Evolutionary conservation across 2,797 vertebrate genomes (phyloP), one percentile per base, ranked within the genome.

Genomic region (Sorex maritimensis): DNA sequence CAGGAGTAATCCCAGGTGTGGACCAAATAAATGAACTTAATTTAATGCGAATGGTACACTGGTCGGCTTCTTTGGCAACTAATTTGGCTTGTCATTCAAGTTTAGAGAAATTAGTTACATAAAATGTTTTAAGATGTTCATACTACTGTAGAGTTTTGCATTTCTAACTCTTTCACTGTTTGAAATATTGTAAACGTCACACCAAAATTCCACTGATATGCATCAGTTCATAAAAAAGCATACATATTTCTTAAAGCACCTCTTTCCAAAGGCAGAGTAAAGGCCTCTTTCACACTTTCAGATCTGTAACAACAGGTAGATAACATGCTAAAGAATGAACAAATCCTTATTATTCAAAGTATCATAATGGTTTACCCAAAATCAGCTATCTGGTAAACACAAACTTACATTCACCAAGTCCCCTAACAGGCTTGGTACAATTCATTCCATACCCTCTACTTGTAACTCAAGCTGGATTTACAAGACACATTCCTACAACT

Each of bases 151-250:
- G 58, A 24, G 41, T 84, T 55, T 28, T 41, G 9, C 80, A 69
- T 52, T 84, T 85, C 74, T 72, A 91, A 80, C 12, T 78, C 67
- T 94, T 86, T 30, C 87, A 81, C 1, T 58, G 28, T 72, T 84
- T 6, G 46, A 82, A 89, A 86, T 12, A 49, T 15, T 74, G 38
- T n/a, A 81, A 79, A 58, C 44, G 49, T 21, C 85, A 82, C 23
- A 81, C 9, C n/a, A n/a, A 87, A 85, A 74, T 61, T 73, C 24
- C 10, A 73, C 0, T 84, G 19, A 9, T 41, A 13, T 15, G 21
- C 21, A 19, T 23, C 4, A 19, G 14, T 61, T 61, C 21, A 61
- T 19, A 67, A 67, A 67, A 65, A 67, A 67, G 26, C 67, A n/a
- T 12, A 63, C 23, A 21, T 52, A 79, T 6, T 93, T 69, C 67